Base-by-base conservation (phyloP, 2,888 invertebrate genomes). In the Quadroppia sp. region DNA sequence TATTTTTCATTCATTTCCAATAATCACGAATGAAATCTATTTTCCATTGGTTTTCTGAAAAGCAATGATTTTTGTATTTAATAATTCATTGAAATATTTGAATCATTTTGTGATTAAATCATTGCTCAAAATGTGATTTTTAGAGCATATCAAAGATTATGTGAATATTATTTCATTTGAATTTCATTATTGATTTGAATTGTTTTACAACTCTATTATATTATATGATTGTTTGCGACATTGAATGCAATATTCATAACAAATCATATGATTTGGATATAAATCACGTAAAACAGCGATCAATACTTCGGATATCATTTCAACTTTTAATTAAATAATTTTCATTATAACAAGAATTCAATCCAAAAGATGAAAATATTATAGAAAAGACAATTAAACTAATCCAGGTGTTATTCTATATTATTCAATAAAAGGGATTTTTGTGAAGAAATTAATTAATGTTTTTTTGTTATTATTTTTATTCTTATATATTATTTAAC, bases 281-380 rank as follows among this genome's bases (percentile, higher is more conserved):
- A 30, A 56, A 56, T 56, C 56, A 56, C 56, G 56, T 56, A 56
- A 56, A 56, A 20, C 28, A 30, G 15, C 15, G 28, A 56, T 56
- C 56, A 28, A 56, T 56, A 56, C 13, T 4, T 6, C 1, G 2
- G 23, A 9, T 25, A 25, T 20, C 20, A 4, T 53, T 11, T n/a
- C 45, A n/a, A 17, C n/a, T n/a, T n/a, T n/a, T n/a, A n/a, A n/a
- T n/a, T n/a, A n/a, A 45, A 15, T 45, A 9, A 3, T 45, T 45
- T 11, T 45, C 45, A 45, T 36, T 36, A 7, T 36, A 36, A 36
- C 11, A 7, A 36, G 11, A 36, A 11, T 36, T 36, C 11, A 36
- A 36, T 36, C 11, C 4, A 36, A 36, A 36, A 4, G 4, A 36
- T 36, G 36, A 36, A 36, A 36, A 36, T 36, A 36, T 36, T 36